Percentiles rank a stretch among this genome's conserved stretches.
Evolutionary conservation across 2,113 vertebrate genomes (phyloP).

Genomic region (Ramphastos sulfuratus): DNA sequence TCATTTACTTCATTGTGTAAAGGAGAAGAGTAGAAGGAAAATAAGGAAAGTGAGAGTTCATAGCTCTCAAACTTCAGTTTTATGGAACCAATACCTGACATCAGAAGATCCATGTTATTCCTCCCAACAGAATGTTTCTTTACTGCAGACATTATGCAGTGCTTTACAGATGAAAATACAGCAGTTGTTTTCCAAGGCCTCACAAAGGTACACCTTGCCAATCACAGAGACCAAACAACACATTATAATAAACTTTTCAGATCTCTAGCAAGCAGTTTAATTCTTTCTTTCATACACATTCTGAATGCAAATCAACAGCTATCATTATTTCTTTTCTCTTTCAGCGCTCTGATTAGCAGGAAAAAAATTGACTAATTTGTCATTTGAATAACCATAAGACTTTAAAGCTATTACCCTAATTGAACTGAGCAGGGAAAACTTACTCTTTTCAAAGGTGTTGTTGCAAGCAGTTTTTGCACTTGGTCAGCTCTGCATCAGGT

Average conservation of each 20-base stretch:
- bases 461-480: neutral
- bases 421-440: neutral
- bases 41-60: neutral
- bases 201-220: neutral
- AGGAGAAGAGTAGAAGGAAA: neutral
- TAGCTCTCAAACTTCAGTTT: neutral
- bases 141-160: neutral
- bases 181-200: neutral
- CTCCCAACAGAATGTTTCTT: neutral
- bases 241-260: neutral
- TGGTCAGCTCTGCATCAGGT: neutral
- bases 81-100: neutral
- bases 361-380: neutral
- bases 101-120: neutral
- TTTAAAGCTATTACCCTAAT: neutral
- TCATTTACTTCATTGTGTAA: constrained; percentile 17
- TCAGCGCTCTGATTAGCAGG: neutral
- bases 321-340: neutral
- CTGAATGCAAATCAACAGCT: neutral
- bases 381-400: neutral
- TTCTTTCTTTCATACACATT: neutral
- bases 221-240: neutral
- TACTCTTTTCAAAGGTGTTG: neutral
- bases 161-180: neutral
- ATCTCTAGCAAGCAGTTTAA: neutral